These are phyloP conservation scores for Callyntrura guangdongensis DNA, from an alignment of 2,888 invertebrate genomes.

Conservation along the genomic window DNA sequence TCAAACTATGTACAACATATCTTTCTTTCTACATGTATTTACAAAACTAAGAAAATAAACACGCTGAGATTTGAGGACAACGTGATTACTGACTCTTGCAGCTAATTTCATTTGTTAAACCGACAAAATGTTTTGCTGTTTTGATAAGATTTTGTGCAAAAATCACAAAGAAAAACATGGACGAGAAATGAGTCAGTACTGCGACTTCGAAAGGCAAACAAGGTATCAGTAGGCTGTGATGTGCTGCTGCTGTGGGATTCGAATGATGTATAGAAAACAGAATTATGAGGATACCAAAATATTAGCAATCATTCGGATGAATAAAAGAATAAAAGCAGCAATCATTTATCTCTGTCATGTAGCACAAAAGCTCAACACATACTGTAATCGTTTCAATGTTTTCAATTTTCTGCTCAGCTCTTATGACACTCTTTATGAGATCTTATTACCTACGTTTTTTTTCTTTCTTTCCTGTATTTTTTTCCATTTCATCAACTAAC, in stretches of 20 bases:
- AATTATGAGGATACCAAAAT: background rate
- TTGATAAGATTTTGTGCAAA: background rate
- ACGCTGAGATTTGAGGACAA: slow-evolving; percentile 11
- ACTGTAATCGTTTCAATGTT: slow-evolving; percentile 67
- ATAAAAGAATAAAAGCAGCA: background rate
- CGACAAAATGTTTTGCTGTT: background rate
- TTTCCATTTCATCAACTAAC: slow-evolving; percentile 57
- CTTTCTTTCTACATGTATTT: background rate
- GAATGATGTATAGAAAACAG: background rate
- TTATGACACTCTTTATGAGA: slow-evolving; percentile 53
- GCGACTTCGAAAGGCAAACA: background rate
- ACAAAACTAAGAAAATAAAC: background rate
- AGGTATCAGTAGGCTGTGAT: background rate
- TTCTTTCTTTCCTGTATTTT: slow-evolving; percentile 3
- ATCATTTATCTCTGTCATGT: slow-evolving; percentile 66
- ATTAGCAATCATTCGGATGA: background rate
- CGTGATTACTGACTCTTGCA: background rate
- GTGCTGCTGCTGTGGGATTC: background rate
- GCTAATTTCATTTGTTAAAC: background rate
- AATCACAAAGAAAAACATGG: background rate
- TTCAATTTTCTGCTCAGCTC: slow-evolving; percentile 50
- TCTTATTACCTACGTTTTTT: background rate
- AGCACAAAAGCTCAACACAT: slow-evolving; percentile 30
- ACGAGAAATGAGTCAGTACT: background rate
- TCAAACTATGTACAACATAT: background rate